phyloP scores from a whole-genome alignment of 1,140 invertebrate species.

The Helicoverpa zea region DNA sequence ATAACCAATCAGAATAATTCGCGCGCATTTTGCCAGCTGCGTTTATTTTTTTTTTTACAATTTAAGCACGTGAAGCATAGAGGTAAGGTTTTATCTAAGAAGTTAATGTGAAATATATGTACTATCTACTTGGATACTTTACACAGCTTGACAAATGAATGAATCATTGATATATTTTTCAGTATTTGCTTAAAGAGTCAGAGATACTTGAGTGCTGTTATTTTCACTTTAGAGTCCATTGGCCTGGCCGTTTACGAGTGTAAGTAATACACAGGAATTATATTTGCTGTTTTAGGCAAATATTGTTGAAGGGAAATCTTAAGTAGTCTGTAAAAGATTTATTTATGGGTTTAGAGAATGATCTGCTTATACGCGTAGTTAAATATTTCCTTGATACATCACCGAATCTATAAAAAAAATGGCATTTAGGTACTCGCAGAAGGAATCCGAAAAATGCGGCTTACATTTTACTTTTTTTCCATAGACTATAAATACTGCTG shows the following conservation, averaged over 20 bases:
- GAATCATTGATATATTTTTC: constrained; percentile 19
- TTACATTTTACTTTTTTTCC: too few relatives aligned
- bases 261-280: background rate
- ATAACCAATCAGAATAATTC: too few relatives aligned
- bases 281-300: background rate
- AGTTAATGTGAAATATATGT: background rate
- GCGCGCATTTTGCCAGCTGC: too few relatives aligned
- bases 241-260: background rate
- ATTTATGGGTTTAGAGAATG: background rate
- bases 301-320: background rate
- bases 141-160: background rate
- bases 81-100: too few relatives aligned
- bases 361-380: too few relatives aligned
- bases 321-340: background rate
- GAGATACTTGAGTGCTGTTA: background rate
- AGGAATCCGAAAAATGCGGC: too few relatives aligned
- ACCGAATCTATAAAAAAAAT: too few relatives aligned
- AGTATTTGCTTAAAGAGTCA: constrained; percentile 3
- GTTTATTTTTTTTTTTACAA: too few relatives aligned
- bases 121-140: background rate
- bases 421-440: too few relatives aligned
- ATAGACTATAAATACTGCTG: too few relatives aligned
- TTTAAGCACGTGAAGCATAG: too few relatives aligned
- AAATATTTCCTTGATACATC: too few relatives aligned
- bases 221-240: constrained; percentile 2